phyloP scores from a whole-genome alignment of 2,113 vertebrate genomes.

The Melanotaenia duboulayi region DNA sequence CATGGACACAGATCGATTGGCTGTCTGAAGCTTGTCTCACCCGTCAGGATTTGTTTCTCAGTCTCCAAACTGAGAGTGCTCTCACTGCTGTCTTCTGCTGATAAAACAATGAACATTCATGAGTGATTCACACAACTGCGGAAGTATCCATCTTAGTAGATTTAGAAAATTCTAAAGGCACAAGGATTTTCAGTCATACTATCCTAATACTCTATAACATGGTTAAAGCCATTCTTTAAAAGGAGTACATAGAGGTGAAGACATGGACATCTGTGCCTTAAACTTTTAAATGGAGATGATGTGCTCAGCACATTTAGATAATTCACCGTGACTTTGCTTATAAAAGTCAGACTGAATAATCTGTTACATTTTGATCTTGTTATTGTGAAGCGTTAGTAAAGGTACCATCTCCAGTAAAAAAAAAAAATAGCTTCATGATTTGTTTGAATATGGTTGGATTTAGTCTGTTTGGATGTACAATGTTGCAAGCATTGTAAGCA shows the following conservation, averaged over 20 bases:
- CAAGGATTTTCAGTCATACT: neutral
- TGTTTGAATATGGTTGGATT: slow-evolving; percentile 52
- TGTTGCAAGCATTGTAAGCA: slow-evolving; percentile 38
- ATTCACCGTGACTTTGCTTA: neutral
- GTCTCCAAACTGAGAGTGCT: neutral
- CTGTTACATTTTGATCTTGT: slow-evolving; percentile 6
- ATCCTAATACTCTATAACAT: neutral
- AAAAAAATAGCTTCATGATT: slow-evolving; percentile 31
- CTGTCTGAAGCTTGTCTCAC: neutral
- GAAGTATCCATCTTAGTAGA: neutral
- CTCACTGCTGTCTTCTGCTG: neutral
- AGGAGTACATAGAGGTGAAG: neutral
- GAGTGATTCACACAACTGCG: neutral
- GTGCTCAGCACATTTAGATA: neutral
- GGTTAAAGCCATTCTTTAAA: neutral
- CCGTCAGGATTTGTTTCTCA: neutral
- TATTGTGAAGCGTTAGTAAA: slow-evolving; percentile 11
- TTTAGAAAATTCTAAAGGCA: neutral
- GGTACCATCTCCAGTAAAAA: neutral
- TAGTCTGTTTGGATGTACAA: slow-evolving; percentile 26
- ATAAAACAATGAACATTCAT: neutral
- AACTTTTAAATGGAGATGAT: neutral
- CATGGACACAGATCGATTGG: neutral
- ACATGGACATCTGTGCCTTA: neutral
- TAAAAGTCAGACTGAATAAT: neutral